Evolutionary conservation across 1,140 invertebrate species (phyloP), one percentile per base, ranked within the genome.

Genomic region (Reticulitermes speratus): DNA sequence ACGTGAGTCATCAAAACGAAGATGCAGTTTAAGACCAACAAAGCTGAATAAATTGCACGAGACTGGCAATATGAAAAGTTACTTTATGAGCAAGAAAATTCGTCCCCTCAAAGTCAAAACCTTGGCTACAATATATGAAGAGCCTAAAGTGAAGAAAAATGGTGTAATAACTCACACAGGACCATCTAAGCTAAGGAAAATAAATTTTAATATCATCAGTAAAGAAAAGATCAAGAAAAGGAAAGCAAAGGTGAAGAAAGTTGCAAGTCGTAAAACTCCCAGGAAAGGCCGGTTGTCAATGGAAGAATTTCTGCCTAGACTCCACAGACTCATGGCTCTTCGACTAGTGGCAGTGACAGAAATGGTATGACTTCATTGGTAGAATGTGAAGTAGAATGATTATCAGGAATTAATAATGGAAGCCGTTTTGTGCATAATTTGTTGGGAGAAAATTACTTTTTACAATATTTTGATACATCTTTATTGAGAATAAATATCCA

Each of bases 81-180:
- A 44, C 23, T 84, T 30, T 30, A 30, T 19, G 7, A 84, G 83
- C 25, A 52, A 30, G 45, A 52, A 52, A 52, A 30, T 32, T 25
- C 25, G 45, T 9, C n/a, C 83, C 21, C 38, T 44, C 11, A 44
- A 44, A 32, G 44, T 45, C 44, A 84, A 44, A 45, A 30, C 16
- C 25, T 55, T 84, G 25, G 83, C 45, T 30, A 84, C 83, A 45
- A 84, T 84, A 52, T 84, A 84, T 84, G 83, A 84, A 52, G 83
- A 84, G 30, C 83, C 83, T n/a, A 45, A 25, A n/a, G 45, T 48
- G 6, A 9, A 83, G 12, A 83, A 45, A 44, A 83, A 83, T 9
- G 82, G 82, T 2, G 16, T 23, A 25, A 30, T 84, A 19, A 19
- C n/a, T 19, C 44, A 32, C 30, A 52, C 83, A 12, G 83, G 83